Percentiles rank a stretch among this genome's conserved stretches.
phyloP scores from a whole-genome alignment of 2,113 vertebrate species.

The Lagopus leucura region DNA sequence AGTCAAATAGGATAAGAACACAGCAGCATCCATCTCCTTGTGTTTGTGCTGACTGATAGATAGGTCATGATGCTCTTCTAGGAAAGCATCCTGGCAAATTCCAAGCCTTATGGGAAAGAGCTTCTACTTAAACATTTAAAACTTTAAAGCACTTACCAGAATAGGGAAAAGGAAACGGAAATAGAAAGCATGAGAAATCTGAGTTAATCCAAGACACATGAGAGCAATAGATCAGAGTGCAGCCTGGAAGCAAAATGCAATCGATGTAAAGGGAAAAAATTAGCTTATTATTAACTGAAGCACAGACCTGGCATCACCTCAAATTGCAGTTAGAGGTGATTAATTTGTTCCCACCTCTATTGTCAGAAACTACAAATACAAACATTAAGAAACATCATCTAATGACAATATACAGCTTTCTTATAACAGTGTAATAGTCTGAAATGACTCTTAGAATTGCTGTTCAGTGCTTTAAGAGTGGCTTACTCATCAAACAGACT shows the following conservation, averaged over 20 bases:
- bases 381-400: neutral
- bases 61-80: neutral
- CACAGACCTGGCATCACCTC: neutral
- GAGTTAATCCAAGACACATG: constrained; percentile 20
- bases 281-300: neutral
- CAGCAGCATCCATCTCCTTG: neutral
- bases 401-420: neutral
- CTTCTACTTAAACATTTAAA: constrained; percentile 47
- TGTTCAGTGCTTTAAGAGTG: neutral
- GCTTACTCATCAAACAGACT: neutral
- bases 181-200: constrained; percentile 44
- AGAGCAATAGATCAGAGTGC: neutral
- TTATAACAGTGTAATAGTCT: neutral
- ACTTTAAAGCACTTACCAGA: constrained; percentile 41
- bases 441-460: neutral
- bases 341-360: neutral
- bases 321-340: neutral
- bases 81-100: constrained; percentile 17
- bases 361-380: neutral
- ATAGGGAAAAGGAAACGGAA: neutral
- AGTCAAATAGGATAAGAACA: neutral
- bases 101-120: constrained; percentile 31
- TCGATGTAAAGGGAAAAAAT: neutral
- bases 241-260: constrained; percentile 22
- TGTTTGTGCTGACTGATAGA: neutral